phyloP scores from a whole-genome alignment of 2,113 vertebrate species.

The Pelecanus crispus region DNA sequence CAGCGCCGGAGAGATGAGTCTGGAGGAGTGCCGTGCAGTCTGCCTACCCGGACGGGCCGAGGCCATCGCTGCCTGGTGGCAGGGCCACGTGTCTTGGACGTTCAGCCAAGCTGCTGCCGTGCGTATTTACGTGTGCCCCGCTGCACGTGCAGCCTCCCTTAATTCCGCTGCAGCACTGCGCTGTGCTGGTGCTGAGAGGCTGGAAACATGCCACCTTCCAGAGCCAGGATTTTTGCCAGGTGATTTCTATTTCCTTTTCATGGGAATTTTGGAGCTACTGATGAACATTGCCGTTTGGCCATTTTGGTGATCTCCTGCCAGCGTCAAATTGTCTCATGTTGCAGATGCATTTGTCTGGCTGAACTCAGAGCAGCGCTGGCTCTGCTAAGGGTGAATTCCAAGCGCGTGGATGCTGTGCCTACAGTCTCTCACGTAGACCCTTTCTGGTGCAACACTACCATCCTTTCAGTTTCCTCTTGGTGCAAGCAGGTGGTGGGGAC shows the following conservation, averaged over 20 bases:
- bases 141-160: neutral
- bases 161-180: neutral
- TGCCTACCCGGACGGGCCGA: fast-evolving
- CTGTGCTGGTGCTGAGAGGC: neutral
- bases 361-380: neutral
- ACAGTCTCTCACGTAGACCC: neutral
- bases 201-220: neutral
- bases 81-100: fast-evolving
- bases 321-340: fast-evolving
- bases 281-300: fast-evolving
- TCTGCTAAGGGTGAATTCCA: neutral
- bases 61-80: fast-evolving
- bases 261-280: neutral
- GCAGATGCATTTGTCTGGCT: neutral
- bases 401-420: neutral
- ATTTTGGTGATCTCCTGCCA: neutral
- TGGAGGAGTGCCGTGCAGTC: fast-evolving
- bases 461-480: too few relatives aligned
- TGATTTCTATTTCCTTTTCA: neutral
- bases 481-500: too few relatives aligned
- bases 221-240: neutral
- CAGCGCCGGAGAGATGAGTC: fast-evolving
- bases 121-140: neutral
- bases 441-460: neutral
- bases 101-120: neutral